A percentile compares a stretch with the other conserved stretches of the same genome.
Evolutionary conservation across 2,797 vertebrate species (phyloP).

Genomic region (Cirrhinus molitorella): DNA sequence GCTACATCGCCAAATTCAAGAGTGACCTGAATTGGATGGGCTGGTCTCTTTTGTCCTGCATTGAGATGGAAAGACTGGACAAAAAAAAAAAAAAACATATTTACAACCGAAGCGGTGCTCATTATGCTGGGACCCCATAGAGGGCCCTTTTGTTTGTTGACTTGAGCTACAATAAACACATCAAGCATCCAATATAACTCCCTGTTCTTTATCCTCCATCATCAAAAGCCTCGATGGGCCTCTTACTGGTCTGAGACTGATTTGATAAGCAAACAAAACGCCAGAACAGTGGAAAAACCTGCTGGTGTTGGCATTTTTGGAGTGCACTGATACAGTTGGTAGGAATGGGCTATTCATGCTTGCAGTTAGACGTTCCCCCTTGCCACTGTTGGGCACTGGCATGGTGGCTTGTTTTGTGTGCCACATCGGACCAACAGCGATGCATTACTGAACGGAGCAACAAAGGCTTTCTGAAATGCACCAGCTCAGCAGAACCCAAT

Average conservation of each 20-base stretch:
- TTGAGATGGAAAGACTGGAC: constrained; percentile 78
- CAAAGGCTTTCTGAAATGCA: constrained; percentile 80
- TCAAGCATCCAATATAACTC: constrained; percentile 75
- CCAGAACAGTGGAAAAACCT: constrained; percentile 56
- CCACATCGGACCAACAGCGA: constrained; percentile 72
- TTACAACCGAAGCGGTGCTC: constrained; percentile 81
- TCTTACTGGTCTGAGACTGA: constrained; percentile 63
- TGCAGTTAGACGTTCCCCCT: constrained; percentile 36
- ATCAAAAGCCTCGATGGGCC: constrained; percentile 68
- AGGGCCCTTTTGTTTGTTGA: constrained; percentile 83
- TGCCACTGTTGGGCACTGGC: constrained; percentile 20
- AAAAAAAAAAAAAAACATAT: constrained; percentile 73
- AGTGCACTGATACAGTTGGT: constrained; percentile 34
- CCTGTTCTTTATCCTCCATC: constrained; percentile 67
- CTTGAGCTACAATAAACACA: constrained; percentile 72
- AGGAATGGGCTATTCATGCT: constrained; percentile 34
- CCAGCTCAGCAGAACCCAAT: constrained; percentile 79
- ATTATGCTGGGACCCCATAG: constrained; percentile 79
- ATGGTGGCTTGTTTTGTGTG: constrained; percentile 53
- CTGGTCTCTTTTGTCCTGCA: constrained; percentile 79
- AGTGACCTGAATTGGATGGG: constrained; percentile 82
- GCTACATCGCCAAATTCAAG: constrained; percentile 71
- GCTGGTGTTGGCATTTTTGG: constrained; percentile 34
- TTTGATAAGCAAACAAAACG: constrained; percentile 63
- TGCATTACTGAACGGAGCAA: constrained; percentile 80